These are phyloP conservation scores for Macrotrachela quadricornifera DNA, from an alignment of 1,140 invertebrate genomes.

Conservation along the genomic window DNA sequence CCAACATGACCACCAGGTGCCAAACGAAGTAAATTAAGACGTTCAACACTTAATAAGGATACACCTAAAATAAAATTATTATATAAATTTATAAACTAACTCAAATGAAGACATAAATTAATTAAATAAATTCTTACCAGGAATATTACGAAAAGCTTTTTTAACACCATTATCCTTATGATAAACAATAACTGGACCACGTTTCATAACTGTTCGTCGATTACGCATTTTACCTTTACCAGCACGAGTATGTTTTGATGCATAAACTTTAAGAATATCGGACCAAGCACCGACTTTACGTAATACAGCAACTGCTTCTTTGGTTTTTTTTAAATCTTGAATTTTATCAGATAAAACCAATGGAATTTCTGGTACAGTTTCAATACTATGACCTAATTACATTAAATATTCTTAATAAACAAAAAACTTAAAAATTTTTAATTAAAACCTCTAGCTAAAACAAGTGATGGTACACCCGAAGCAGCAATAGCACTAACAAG, in stretches of 20 bases:
- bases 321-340: constrained; percentile 80
- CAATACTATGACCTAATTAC: constrained; percentile 53
- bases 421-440: too few species aligned
- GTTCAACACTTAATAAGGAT: constrained; percentile 70
- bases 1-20: constrained; percentile 89
- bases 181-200: constrained; percentile 84
- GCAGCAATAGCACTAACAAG: constrained; percentile 87
- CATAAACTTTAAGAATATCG: constrained; percentile 86
- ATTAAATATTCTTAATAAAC: too few species aligned
- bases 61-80: constrained; percentile 34
- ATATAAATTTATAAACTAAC: too few species aligned
- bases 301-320: constrained; percentile 81
- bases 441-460: constrained; percentile 81
- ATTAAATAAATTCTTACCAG: too few species aligned
- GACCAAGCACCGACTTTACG: constrained; percentile 66
- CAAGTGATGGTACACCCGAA: constrained; percentile 75
- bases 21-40: constrained; percentile 77
- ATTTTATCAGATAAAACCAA: constrained; percentile 81
- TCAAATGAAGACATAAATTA: too few species aligned
- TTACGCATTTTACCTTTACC: constrained; percentile 99
- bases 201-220: constrained; percentile 73
- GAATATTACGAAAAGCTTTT: constrained; percentile 93
- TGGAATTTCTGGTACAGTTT: constrained; percentile 79
- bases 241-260: constrained; percentile 81
- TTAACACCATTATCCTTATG: constrained; percentile 70